Evolutionary conservation across 1,140 invertebrate species (phyloP).

Genomic region (Drosophila chauvacae): DNA sequence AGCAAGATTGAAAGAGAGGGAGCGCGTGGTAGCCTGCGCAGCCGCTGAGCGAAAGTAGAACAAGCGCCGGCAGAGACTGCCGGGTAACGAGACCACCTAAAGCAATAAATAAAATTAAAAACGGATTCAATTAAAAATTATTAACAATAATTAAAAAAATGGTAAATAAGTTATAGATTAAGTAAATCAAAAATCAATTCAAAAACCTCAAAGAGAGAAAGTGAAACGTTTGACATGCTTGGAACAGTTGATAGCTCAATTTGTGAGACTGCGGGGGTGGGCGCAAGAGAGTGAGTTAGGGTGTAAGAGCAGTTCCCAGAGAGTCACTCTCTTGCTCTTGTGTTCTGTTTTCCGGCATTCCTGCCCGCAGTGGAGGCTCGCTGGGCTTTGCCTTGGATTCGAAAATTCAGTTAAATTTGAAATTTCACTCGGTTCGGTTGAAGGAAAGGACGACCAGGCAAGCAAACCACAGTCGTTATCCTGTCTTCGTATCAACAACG

Average conservation of each 20-base stretch:
- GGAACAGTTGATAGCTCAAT: constrained; percentile 71
- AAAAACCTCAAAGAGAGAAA: constrained; percentile 13
- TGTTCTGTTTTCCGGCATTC: background rate
- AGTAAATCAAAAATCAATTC: constrained; percentile 17
- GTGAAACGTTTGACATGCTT: constrained; percentile 16
- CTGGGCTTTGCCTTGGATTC: background rate
- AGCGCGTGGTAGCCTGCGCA: constrained; percentile 25
- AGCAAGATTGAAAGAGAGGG: constrained; percentile 19
- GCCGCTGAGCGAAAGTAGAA: constrained; percentile 35
- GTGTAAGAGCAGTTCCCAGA: background rate
- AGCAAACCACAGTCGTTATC: constrained; percentile 46
- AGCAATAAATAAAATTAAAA: background rate
- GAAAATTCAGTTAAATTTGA: constrained; percentile 1
- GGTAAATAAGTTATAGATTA: background rate
- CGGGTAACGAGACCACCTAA: background rate
- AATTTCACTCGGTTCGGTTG: constrained; percentile 17
- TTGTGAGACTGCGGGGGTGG: constrained; percentile 32
- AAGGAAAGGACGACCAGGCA: background rate
- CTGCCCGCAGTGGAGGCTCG: background rate
- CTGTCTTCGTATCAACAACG: constrained; percentile 84
- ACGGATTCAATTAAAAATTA: background rate
- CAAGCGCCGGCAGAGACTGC: constrained; percentile 13
- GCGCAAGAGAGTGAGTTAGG: constrained; percentile 1
- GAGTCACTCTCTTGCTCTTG: background rate
- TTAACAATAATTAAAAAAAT: background rate